A percentile compares a stretch with the other conserved stretches of the same genome.
Conservation (phyloP, 2,888 invertebrate species). For the Scaptomyza cyrtandrae region DNA sequence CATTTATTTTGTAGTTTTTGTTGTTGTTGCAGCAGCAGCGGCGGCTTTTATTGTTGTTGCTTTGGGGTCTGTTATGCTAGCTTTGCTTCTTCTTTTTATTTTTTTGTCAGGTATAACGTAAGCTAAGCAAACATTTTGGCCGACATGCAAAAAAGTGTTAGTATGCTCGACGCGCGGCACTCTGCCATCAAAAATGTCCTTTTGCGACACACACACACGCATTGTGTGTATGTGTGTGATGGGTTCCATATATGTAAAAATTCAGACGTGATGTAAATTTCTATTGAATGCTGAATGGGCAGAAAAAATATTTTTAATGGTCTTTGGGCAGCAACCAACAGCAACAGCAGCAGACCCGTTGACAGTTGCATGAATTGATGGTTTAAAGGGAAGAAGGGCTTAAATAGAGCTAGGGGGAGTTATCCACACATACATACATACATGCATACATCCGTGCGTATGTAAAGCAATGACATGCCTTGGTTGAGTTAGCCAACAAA, state of each 20-base stretch:
- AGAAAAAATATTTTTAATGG: conserved; percentile 79
- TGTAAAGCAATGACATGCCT: conserved; percentile 49
- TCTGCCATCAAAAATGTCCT: conserved; percentile 72
- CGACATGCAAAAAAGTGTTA: conserved; percentile 73
- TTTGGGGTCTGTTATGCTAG: conserved; percentile 40
- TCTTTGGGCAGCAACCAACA: conserved; percentile 56
- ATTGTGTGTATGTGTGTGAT: conserved; percentile 8
- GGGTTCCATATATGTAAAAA: conserved; percentile 60
- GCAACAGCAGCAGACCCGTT: conserved; percentile 42
- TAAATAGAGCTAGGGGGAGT: background rate
- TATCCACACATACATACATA: background rate
- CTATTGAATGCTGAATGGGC: conserved; percentile 80
- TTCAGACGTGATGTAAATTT: conserved; percentile 80
- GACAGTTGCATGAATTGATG: conserved; percentile 56
- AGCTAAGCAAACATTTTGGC: conserved; percentile 71
- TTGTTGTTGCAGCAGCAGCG: conserved; percentile 9
- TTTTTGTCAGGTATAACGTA: conserved; percentile 65
- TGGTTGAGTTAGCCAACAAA: conserved; percentile 39
- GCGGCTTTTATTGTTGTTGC: conserved; percentile 69
- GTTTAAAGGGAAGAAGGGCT: background rate
- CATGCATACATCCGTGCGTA: conserved; percentile 13
- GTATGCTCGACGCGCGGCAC: conserved; percentile 75
- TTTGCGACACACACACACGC: conserved; percentile 44
- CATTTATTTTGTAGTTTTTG: conserved; percentile 10
- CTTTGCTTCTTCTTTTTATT: background rate